Evolutionary conservation across 2,797 vertebrate species (phyloP), one percentile per base, ranked within the genome.

Genomic region (Thaleichthys pacificus): DNA sequence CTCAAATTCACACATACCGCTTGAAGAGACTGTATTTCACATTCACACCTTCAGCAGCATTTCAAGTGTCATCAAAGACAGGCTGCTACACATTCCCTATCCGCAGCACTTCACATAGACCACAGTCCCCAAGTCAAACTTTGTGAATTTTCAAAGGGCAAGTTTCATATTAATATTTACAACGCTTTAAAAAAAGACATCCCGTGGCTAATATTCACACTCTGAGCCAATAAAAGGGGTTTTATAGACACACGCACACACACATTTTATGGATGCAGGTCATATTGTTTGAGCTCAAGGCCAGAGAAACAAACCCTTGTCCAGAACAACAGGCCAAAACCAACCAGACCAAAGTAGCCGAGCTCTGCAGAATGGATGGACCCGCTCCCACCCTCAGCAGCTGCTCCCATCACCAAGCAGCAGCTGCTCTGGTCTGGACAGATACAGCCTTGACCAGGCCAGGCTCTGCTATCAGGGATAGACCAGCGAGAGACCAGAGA

Each of bases 181-280:
- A 82, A 86, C 83, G 79, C 79, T 86, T 89, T 81, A 75, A 67
- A 88, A 88, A 90, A 84, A 14, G 70, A 71, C 79, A 82, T 77
- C 84, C 84, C 58, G 83, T 79, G 66, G 86, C 54, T 77, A 61
- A 28, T 2, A 22, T 71, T 69, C 70, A 77, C 62, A 79, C 38
- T 79, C 72, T 24, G 26, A 42, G 73, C 65, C 66, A 38, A 65
- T 79, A 77, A 47, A 57, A 22, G 32, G 68, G 32, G 73, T 72
- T 12, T 69, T 21, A 30, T 73, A 15, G 68, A 73, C n/a, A 68
- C 62, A 68, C 70, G 30, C 71, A 22, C 66, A 66, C 66, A 72
- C 35, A 66, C 17, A 35, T n/a, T 56, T 61, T 73, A 51, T 76
- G 22, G 69, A 61, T 57, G 21, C 65, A 65, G 72, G 73, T 78